These are phyloP conservation scores for Tenthredo livida DNA, from an alignment of 2,888 invertebrate genomes.

Conservation along the genomic window DNA sequence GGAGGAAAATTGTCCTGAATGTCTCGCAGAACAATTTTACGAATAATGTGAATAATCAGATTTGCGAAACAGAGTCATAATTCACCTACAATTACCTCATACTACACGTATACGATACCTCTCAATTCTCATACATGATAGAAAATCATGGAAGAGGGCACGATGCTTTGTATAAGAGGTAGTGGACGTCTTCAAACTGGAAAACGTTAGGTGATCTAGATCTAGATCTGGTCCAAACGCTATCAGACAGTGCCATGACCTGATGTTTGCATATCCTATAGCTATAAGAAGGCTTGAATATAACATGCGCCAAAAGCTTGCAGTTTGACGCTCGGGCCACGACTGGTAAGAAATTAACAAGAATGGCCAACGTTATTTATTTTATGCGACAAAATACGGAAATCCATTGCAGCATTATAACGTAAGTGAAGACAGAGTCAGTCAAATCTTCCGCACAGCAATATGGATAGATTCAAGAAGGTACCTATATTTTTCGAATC, in stretches of 20 bases:
- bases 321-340: slow-evolving; percentile 21
- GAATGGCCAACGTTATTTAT: slow-evolving; percentile 48
- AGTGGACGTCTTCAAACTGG: background rate
- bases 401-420: slow-evolving; percentile 12
- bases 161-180: background rate
- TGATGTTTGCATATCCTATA: slow-evolving; percentile 1
- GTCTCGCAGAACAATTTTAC: background rate
- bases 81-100: background rate
- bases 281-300: slow-evolving; percentile 27
- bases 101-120: background rate
- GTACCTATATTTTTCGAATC: background rate
- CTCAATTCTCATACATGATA: background rate
- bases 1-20: slow-evolving; percentile 21
- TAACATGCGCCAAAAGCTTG: slow-evolving; percentile 50
- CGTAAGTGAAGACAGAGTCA: background rate
- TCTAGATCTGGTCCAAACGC: background rate
- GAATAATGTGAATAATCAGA: background rate
- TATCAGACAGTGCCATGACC: slow-evolving; percentile 24
- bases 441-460: background rate
- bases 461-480: background rate
- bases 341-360: slow-evolving; percentile 49
- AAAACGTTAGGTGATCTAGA: background rate
- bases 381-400: slow-evolving; percentile 53
- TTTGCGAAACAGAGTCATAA: slow-evolving; percentile 8
- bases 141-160: background rate